Evolutionary conservation across 1,140 invertebrate genomes (phyloP), one percentile per base, ranked within the genome.

Genomic region (Apocrypta bakeri): DNA sequence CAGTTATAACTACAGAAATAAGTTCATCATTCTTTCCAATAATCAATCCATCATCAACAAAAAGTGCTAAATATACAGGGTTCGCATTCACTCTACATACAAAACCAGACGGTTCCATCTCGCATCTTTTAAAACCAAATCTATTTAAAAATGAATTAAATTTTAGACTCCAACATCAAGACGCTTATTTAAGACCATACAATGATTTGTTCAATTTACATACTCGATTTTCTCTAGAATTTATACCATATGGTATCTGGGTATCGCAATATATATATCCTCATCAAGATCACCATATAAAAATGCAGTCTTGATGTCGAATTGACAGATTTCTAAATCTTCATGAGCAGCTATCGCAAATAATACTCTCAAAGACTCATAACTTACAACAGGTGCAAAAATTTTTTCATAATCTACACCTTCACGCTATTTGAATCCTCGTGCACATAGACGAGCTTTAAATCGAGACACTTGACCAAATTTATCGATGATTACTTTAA

Each of bases 151-250:
- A 37, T 6, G 37, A 37, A 9, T 37, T 37, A 9, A 37, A 37
- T 9, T 9, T 37, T 37, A 37, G 37, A 37, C 37, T 37, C 37
- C 37, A 37, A 37, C 37, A 37, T 9, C 37, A 9, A 6, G 37
- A 42, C n/a, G 89, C 87, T 80, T 93, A 91, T 80, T 92, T 91
- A 3, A 93, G 80, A 0, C 89, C 91, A 84, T 93, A 93, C 12
- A 93, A 48, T 1, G 88, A 88, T 84, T 90, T 92, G 31, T 87
- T 87, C 4, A 92, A 56, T 42, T 81, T 83, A 29, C 85, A 90
- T 27, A 17, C 66, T 69, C 4, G n/a, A n/a, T n/a, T n/a, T n/a
- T n/a, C n/a, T n/a, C n/a, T n/a, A n/a, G n/a, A n/a, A n/a, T n/a
- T n/a, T 31, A 69, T 24, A 12, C 66, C n/a, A 4, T 25, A 12